Evolutionary conservation across 2,797 vertebrate species (phyloP).

Genomic region (Psittacula derbiana): DNA sequence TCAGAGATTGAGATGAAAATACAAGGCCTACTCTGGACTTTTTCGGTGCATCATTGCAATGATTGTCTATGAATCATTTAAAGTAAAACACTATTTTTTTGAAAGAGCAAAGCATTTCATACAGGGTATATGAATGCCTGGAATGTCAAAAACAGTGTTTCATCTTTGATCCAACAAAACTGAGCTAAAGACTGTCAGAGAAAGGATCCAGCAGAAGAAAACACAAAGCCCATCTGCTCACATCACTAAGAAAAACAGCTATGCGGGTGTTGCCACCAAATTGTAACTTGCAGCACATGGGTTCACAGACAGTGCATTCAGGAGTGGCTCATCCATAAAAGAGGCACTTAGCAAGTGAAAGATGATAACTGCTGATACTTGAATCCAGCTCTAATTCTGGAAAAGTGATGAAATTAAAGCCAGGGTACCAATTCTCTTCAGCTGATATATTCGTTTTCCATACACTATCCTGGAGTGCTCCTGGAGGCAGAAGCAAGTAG

Average conservation of each 20-base stretch:
- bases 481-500: neutral
- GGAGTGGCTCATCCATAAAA: neutral
- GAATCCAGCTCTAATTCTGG: neutral
- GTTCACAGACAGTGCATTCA: neutral
- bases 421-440: neutral
- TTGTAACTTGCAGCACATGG: neutral
- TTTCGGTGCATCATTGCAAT: neutral
- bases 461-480: neutral
- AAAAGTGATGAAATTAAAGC: conserved; percentile 17
- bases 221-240: neutral
- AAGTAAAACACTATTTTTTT: neutral
- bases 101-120: neutral
- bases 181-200: neutral
- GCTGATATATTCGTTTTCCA: neutral
- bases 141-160: neutral
- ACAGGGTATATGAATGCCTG: neutral
- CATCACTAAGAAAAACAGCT: neutral
- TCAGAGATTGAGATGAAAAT: neutral
- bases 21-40: neutral
- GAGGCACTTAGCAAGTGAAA: neutral
- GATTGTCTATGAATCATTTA: neutral
- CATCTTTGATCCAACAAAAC: neutral
- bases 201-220: neutral
- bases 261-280: neutral
- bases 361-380: neutral